Conservation (phyloP, 2,797 vertebrate genomes). For the Spheniscus humboldti region DNA sequence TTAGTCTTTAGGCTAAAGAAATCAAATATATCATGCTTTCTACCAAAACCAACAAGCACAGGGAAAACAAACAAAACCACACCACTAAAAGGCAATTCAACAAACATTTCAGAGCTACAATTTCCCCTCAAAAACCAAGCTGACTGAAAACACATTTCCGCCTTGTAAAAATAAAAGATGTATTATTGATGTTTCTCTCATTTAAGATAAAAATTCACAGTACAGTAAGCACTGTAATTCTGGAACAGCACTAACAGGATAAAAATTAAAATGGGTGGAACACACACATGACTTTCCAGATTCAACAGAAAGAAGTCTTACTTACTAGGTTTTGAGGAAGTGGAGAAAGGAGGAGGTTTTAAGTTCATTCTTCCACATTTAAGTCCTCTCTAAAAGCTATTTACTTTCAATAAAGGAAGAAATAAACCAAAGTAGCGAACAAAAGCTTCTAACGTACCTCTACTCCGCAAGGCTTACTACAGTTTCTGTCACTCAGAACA, state of each 20-base stretch:
- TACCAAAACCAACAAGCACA: neutral
- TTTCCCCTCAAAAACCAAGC: neutral
- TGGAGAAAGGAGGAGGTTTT: no score
- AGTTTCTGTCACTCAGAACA: neutral
- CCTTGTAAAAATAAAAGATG: neutral
- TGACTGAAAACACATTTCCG: neutral
- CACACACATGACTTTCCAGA: neutral
- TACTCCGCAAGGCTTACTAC: neutral
- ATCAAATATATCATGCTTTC: neutral
- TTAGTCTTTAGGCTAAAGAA: neutral
- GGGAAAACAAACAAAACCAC: no score
- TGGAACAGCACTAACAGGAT: neutral
- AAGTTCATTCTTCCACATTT: neutral
- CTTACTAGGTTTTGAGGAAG: neutral
- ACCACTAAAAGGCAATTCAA: neutral
- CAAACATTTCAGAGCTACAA: neutral
- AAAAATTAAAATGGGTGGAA: neutral
- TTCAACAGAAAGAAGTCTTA: neutral
- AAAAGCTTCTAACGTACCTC: neutral
- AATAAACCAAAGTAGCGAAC: neutral
- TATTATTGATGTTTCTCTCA: neutral
- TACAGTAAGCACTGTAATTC: neutral
- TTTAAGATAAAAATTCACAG: neutral
- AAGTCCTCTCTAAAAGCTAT: neutral
- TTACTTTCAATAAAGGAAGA: neutral